Conservation (phyloP, 2,888 invertebrate genomes). For the Heteropelma amictum region DNA sequence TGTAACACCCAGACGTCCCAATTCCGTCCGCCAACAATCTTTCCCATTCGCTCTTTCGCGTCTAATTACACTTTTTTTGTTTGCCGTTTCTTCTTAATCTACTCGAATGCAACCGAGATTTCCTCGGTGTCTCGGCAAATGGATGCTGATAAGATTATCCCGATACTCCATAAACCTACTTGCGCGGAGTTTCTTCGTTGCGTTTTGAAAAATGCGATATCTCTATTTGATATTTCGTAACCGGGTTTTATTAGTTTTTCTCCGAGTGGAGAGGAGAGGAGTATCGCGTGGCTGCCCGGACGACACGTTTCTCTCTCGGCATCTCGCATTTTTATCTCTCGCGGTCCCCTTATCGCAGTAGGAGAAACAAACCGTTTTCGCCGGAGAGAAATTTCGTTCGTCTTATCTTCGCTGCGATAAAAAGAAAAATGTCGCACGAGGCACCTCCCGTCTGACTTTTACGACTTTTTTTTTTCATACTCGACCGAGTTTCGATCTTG, state of each 20-base stretch:
- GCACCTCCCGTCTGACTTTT: slow-evolving; percentile 1
- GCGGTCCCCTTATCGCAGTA: slow-evolving; percentile 26
- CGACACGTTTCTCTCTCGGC: slow-evolving; percentile 7
- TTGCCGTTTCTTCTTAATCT: not conserved
- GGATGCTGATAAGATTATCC: slow-evolving; percentile 29
- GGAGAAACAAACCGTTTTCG: slow-evolving; percentile 19
- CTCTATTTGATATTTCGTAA: slow-evolving; percentile 27
- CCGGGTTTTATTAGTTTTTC: slow-evolving; percentile 22
- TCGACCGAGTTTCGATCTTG: too few relatives aligned
- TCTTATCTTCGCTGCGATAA: slow-evolving; percentile 38
- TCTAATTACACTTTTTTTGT: not conserved
- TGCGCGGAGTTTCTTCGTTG: slow-evolving; percentile 12
- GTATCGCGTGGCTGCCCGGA: not conserved
- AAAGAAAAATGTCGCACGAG: slow-evolving; percentile 20
- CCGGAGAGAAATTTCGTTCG: slow-evolving; percentile 21
- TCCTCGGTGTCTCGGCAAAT: not conserved
- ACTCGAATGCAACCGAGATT: not conserved
- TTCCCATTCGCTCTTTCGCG: not conserved
- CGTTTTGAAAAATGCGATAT: slow-evolving; percentile 2
- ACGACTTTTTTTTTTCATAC: too few relatives aligned
- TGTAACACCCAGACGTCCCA: slow-evolving; percentile 10
- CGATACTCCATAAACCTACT: slow-evolving; percentile 12
- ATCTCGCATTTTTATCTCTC: slow-evolving; percentile 3
- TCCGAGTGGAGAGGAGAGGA: too few relatives aligned
- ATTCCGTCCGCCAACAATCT: not conserved